phyloP scores from a whole-genome alignment of 2,888 invertebrate genomes.

The Rhodophaea formosa region DNA sequence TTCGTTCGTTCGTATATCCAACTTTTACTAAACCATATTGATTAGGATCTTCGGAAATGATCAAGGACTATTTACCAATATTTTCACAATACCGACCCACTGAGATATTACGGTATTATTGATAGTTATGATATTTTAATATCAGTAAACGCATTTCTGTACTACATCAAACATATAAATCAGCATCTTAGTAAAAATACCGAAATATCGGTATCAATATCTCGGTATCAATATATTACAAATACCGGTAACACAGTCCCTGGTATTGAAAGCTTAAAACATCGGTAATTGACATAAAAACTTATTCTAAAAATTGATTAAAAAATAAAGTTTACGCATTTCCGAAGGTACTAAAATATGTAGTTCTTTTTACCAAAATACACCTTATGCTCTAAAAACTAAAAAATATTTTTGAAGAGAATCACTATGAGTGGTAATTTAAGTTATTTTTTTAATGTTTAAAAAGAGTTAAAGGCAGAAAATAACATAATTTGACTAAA shows the following conservation, averaged over 20 bases:
- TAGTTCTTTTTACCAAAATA: neutral
- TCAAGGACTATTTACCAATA: neutral
- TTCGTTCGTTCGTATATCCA: constrained; percentile 30
- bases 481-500: constrained; percentile 26
- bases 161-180: too few species aligned
- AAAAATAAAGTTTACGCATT: neutral
- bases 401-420: constrained; percentile 1
- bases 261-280: neutral
- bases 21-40: constrained; percentile 8
- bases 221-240: too few species aligned
- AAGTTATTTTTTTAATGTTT: neutral
- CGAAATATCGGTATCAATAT: too few species aligned
- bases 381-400: neutral
- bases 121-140: too few species aligned
- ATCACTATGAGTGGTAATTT: neutral
- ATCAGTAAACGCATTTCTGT: too few species aligned
- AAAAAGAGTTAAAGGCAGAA: neutral
- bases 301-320: constrained; percentile 9
- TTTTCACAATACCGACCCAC: too few species aligned
- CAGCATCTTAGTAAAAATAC: too few species aligned
- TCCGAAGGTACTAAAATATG: neutral
- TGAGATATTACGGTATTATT: too few species aligned
- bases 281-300: constrained; percentile 12
- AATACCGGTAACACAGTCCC: too few species aligned
- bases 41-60: constrained; percentile 7